Percentiles rank a stretch among this genome's conserved stretches.
Conservation (phyloP, 2,113 vertebrate species). For the Hippolais icterina region DNA sequence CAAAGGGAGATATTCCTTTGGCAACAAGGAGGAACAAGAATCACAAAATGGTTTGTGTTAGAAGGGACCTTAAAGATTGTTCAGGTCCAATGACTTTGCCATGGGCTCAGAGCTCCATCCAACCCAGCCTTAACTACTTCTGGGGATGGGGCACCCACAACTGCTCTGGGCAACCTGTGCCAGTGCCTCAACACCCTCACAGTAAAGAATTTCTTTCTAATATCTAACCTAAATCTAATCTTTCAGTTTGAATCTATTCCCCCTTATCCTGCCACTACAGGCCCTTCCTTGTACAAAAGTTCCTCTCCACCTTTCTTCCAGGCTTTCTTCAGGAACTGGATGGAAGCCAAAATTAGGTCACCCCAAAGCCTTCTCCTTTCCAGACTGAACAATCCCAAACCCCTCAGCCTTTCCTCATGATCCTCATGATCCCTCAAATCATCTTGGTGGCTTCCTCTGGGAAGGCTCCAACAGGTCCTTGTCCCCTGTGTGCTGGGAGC, state of each 20-base stretch:
- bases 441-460: background rate
- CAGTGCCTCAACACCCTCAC: background rate
- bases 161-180: background rate
- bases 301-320: background rate
- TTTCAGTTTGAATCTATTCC: background rate
- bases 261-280: background rate
- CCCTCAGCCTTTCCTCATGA: background rate
- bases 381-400: background rate
- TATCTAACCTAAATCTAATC: background rate
- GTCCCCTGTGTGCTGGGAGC: background rate
- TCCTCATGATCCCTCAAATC: rapidly evolving
- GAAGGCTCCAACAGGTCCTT: background rate
- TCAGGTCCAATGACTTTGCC: background rate
- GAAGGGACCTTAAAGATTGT: background rate
- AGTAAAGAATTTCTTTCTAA: background rate
- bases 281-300: too few relatives aligned
- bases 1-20: background rate
- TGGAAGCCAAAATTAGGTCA: background rate
- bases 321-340: background rate
- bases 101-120: background rate
- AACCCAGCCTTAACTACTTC: background rate
- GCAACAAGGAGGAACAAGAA: background rate
- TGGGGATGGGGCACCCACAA: background rate
- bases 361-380: background rate
- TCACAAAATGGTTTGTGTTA: background rate